Conservation (phyloP, 1,140 invertebrate species). For the Rhagoletis zephyria region DNA sequence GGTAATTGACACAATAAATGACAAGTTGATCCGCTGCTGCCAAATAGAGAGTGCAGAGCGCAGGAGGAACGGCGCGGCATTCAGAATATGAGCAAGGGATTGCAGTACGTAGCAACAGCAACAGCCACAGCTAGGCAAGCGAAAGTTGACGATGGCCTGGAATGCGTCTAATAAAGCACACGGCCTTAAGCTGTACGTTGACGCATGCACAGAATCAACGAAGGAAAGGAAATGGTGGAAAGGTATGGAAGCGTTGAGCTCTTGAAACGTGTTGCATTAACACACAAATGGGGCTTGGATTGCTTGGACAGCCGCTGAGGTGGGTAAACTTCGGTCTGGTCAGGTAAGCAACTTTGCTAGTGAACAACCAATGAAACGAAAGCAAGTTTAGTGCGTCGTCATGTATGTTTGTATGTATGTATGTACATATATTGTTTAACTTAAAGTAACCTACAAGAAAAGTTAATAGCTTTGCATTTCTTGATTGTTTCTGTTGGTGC, state of each 20-base stretch:
- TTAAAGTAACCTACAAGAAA: too few species aligned
- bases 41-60: constrained; percentile 7
- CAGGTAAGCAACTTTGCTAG: not conserved
- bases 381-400: not conserved
- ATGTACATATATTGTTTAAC: too few species aligned
- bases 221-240: not conserved
- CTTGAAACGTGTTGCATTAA: constrained; percentile 38
- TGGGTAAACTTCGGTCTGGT: too few species aligned
- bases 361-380: not conserved
- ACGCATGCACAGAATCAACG: not conserved
- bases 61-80: not conserved
- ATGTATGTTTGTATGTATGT: too few species aligned
- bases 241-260: not conserved
- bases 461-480: not conserved
- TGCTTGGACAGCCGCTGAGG: not conserved
- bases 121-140: not conserved
- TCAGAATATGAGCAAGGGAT: not conserved
- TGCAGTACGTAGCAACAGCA: not conserved
- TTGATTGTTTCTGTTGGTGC: not conserved
- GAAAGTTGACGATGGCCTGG: not conserved
- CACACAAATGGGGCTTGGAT: not conserved
- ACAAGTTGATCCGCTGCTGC: constrained; percentile 54
- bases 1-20: constrained; percentile 56
- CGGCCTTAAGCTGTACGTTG: not conserved
- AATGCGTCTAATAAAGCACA: not conserved